Percentiles rank a stretch among this genome's conserved stretches.
phyloP scores from a whole-genome alignment of 2,797 vertebrate genomes.

The Heliangelus exortis region DNA sequence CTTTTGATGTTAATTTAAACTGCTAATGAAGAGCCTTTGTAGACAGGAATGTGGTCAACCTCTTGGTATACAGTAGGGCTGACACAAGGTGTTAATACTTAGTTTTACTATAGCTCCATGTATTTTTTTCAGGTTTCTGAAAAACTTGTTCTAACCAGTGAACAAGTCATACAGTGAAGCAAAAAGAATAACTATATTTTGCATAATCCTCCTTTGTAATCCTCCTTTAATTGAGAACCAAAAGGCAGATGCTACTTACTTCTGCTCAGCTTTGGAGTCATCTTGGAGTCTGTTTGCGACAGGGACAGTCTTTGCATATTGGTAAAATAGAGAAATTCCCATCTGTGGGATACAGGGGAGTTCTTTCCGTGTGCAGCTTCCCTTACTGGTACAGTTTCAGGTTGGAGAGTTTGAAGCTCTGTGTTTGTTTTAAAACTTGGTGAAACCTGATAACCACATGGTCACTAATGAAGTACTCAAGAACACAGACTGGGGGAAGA shows the following conservation, averaged over 20 bases:
- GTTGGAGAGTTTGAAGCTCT: neutral
- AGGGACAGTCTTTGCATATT: neutral
- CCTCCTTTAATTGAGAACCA: neutral
- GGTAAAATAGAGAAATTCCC: slow-evolving; percentile 27
- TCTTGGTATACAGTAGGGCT: neutral
- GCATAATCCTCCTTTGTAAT: neutral
- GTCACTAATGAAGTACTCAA: neutral
- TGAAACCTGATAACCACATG: neutral
- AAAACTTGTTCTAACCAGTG: neutral
- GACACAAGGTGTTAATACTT: neutral
- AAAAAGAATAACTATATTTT: neutral
- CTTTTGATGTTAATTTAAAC: neutral
- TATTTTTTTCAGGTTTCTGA: neutral
- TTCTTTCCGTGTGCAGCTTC: neutral
- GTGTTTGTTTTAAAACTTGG: neutral
- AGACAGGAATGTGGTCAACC: neutral
- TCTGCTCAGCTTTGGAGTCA: slow-evolving; percentile 24
- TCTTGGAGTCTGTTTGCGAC: slow-evolving; percentile 26
- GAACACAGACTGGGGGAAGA: neutral
- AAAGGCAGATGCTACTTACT: slow-evolving; percentile 20
- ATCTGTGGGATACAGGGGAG: neutral
- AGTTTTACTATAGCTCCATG: neutral
- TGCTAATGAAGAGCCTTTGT: neutral
- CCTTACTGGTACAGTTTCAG: neutral
- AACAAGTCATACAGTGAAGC: neutral